phyloP scores from a whole-genome alignment of 2,797 vertebrate genomes.

The Melanogrammus aeglefinus region DNA sequence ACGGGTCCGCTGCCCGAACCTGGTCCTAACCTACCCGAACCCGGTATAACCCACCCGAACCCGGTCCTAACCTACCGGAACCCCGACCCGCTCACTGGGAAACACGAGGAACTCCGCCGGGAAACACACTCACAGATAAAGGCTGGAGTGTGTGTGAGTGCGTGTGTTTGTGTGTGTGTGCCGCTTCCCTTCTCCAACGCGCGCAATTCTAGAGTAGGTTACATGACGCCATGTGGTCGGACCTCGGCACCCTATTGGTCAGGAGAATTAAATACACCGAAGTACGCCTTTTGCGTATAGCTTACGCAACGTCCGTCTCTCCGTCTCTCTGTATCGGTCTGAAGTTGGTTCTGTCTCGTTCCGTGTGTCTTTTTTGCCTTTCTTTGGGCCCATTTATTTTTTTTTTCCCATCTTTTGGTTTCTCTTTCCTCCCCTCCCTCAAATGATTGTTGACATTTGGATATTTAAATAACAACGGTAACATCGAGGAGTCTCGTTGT shows the following conservation, averaged over 20 bases:
- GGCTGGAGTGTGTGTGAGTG: neutral
- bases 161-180: neutral
- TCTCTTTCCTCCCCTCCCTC: too few species aligned
- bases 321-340: neutral
- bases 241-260: conserved; percentile 50
- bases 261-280: conserved; percentile 48
- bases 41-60: too few species aligned
- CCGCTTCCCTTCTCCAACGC: conserved; percentile 26
- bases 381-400: conserved; percentile 5
- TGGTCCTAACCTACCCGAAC: too few species aligned
- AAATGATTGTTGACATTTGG: too few species aligned
- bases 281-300: conserved; percentile 45
- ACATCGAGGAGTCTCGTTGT: too few species aligned
- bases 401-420: neutral
- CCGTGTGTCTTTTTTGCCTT: conserved; percentile 3
- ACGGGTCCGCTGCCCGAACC: too few species aligned
- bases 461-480: neutral
- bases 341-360: conserved; percentile 6
- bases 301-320: neutral
- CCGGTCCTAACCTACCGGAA: too few species aligned
- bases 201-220: conserved; percentile 62
- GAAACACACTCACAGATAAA: neutral
- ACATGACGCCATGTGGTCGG: conserved; percentile 61
- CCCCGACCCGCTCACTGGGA: neutral
- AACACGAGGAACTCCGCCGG: neutral